phyloP scores from a whole-genome alignment of 1,140 invertebrate species.

The Neotoxoptera formosana region DNA sequence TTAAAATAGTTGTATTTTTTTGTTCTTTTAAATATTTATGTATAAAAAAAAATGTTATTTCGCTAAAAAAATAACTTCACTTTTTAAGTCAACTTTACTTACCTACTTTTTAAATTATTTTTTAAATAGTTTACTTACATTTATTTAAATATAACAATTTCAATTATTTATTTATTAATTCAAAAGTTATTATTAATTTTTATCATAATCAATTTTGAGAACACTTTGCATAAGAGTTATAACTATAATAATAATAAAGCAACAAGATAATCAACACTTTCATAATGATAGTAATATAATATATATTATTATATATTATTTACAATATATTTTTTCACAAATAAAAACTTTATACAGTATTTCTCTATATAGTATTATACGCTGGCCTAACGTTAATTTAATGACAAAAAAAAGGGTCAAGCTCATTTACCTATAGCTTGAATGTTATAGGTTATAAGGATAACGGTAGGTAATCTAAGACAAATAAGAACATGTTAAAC shows the following conservation, averaged over 20 bases:
- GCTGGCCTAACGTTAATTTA: slow-evolving; percentile 7
- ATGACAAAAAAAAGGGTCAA: neutral
- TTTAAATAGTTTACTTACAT: neutral
- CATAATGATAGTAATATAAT: slow-evolving; percentile 28
- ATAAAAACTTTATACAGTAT: slow-evolving; percentile 30
- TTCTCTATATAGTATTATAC: neutral
- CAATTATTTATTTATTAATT: neutral
- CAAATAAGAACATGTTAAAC: neutral
- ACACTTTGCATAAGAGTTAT: slow-evolving; percentile 30
- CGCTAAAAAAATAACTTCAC: neutral
- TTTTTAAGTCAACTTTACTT: neutral
- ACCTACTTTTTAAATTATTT: neutral
- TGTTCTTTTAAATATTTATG: neutral
- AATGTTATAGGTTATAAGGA: neutral
- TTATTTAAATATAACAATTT: neutral
- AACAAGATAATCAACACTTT: slow-evolving; percentile 28
- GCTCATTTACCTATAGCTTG: neutral
- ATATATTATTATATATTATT: slow-evolving; percentile 35
- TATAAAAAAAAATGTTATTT: neutral
- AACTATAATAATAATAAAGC: slow-evolving; percentile 41
- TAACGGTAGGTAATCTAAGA: neutral
- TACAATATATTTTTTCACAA: slow-evolving; percentile 30
- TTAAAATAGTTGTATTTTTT: neutral
- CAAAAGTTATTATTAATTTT: neutral
- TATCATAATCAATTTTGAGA: neutral